Evolutionary conservation across 2,797 vertebrate species (phyloP), one percentile per base, ranked within the genome.

Genomic region (Sternarchorhynchus goeldii): DNA sequence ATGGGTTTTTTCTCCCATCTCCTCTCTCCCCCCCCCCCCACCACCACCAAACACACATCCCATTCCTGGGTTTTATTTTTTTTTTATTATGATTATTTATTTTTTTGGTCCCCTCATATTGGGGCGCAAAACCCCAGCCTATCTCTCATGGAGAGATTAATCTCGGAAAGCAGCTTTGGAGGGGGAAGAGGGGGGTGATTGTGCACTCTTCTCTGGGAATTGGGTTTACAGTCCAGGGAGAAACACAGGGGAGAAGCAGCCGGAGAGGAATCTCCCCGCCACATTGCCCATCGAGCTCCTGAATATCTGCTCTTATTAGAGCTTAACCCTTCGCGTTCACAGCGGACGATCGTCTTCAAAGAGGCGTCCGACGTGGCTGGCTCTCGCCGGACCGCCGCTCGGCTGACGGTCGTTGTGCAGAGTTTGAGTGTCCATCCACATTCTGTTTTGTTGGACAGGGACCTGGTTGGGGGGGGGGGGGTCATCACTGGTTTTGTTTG

Each of bases 161-260:
- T 93, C 89, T 90, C 84, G 87, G 86, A 91, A 92, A 92, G 90
- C 90, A 89, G 91, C 90, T 92, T 91, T 92, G 87, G 84, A 86
- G 75, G 75, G 72, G 71, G 73, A 82, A 65, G 17, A 55, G 78
- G 81, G 72, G 81, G 75, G 88, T 90, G 91, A 92, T 91, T 92
- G 90, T 88, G 71, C 76, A 64, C 76, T 86, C 72, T 86, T 90
- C 83, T 71, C 36, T 77, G 88, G 87, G 88, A 89, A 87, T 86
- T 87, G 83, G 85, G 84, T 81, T 85, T 86, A 83, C 66, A 84
- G 80, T 86, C 88, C 76, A 72, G 84, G 87, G 88, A 86, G 83
- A 85, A 88, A 60, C 60, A 45, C 53, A 41, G 56, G 57, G 73
- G 67, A 78, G 82, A 80, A 57, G 79, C 55, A 80, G 58, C 75